Evolutionary conservation across 1,140 invertebrate species (phyloP).

Genomic region (Zaprionus ghesquierei): DNA sequence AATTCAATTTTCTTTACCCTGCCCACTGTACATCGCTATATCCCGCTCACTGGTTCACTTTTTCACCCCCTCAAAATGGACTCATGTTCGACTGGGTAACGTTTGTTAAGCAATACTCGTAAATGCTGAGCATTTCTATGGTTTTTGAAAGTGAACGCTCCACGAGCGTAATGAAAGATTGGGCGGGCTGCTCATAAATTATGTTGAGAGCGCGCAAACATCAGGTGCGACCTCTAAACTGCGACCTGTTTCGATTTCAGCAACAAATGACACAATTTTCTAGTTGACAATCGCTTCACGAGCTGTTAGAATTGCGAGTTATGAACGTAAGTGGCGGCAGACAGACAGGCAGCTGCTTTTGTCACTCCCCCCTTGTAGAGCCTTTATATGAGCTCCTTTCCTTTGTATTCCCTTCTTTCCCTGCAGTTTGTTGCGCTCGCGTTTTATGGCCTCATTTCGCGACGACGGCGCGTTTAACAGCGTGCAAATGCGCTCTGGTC

Average conservation of each 20-base stretch:
- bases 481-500: constrained; percentile 58
- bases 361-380: not conserved
- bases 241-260: not conserved
- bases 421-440: constrained; percentile 23
- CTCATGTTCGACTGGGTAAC: not conserved
- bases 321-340: constrained; percentile 35
- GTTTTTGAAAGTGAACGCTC: constrained; percentile 38
- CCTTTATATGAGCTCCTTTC: not conserved
- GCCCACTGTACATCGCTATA: not conserved
- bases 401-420: not conserved
- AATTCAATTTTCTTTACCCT: constrained; percentile 56
- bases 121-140: constrained; percentile 64
- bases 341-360: not conserved
- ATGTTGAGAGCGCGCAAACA: constrained; percentile 19
- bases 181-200: constrained; percentile 50
- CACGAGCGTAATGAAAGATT: constrained; percentile 3
- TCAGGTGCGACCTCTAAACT: constrained; percentile 13
- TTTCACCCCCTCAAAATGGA: no score
- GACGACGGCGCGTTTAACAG: constrained; percentile 22
- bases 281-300: constrained; percentile 54
- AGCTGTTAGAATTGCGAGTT: constrained; percentile 30
- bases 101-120: constrained; percentile 68
- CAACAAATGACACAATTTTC: constrained; percentile 61
- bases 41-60: no score
- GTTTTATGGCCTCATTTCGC: constrained; percentile 49